phyloP scores from a whole-genome alignment of 2,113 vertebrate genomes.

The Setophaga kirtlandii region DNA sequence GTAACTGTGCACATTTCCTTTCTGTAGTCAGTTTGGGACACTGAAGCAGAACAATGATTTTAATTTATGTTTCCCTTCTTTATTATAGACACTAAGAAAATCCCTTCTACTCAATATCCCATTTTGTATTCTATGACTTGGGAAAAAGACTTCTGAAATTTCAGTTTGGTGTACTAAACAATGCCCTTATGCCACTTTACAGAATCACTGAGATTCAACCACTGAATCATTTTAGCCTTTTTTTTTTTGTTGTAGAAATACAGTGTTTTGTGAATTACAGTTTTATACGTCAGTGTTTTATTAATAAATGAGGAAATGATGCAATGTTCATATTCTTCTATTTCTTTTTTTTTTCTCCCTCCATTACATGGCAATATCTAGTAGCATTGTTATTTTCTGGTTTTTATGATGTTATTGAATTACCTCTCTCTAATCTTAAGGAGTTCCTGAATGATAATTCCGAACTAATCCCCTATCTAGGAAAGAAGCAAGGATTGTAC shows the following conservation, averaged over 20 bases:
- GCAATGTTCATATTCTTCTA: background rate
- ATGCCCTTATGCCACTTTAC: background rate
- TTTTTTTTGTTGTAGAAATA: background rate
- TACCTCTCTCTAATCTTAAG: background rate
- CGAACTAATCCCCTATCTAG: background rate
- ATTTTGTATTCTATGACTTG: background rate
- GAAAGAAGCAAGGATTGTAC: background rate
- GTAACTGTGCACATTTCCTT: background rate
- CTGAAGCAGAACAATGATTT: background rate
- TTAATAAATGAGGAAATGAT: background rate
- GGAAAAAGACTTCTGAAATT: background rate
- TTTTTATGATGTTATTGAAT: background rate
- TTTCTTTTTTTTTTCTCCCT: rapidly evolving
- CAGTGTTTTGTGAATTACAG: background rate
- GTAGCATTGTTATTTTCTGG: background rate
- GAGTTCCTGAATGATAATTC: background rate
- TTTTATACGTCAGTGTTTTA: background rate
- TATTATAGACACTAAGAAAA: constrained; percentile 13
- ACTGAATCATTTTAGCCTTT: background rate
- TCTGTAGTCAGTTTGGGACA: constrained; percentile 8
- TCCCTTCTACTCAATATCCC: background rate
- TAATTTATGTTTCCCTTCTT: background rate
- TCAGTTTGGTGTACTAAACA: background rate
- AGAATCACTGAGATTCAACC: background rate
- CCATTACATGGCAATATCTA: background rate